These are phyloP conservation scores for Phortica magna DNA, from an alignment of 2,888 invertebrate species.

Conservation along the genomic window DNA sequence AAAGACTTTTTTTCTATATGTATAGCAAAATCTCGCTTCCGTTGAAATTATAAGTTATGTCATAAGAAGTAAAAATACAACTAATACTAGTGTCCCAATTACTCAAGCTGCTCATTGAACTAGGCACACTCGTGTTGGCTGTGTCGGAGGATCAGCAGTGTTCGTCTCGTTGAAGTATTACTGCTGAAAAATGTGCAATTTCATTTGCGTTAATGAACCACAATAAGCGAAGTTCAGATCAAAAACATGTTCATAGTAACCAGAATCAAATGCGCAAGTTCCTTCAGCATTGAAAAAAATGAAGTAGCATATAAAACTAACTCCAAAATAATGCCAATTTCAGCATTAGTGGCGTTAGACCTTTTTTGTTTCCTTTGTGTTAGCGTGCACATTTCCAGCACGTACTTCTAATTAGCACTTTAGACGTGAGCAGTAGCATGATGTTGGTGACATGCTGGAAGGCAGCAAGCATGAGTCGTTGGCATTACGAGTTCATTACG, in stretches of 20 bases:
- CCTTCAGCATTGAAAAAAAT: background rate
- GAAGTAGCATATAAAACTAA: constrained; percentile 12
- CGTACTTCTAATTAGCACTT: constrained; percentile 69
- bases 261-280: constrained; percentile 7
- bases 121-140: no score
- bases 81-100: no score
- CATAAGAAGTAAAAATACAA: no score
- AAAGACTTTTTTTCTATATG: no score
- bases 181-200: no score
- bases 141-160: no score
- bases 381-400: constrained; percentile 55
- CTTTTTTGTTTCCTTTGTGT: background rate
- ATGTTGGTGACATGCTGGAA: constrained; percentile 36
- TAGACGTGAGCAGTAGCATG: constrained; percentile 42
- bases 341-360: background rate
- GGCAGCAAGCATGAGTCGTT: constrained; percentile 40
- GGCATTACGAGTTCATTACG: constrained; percentile 33
- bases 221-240: no score
- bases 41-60: no score
- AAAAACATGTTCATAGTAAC: background rate
- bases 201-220: no score
- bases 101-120: no score
- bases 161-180: no score
- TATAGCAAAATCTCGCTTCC: no score
- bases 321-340: constrained; percentile 14